Conservation (phyloP, 2,113 vertebrate species). For the Passer montanus region DNA sequence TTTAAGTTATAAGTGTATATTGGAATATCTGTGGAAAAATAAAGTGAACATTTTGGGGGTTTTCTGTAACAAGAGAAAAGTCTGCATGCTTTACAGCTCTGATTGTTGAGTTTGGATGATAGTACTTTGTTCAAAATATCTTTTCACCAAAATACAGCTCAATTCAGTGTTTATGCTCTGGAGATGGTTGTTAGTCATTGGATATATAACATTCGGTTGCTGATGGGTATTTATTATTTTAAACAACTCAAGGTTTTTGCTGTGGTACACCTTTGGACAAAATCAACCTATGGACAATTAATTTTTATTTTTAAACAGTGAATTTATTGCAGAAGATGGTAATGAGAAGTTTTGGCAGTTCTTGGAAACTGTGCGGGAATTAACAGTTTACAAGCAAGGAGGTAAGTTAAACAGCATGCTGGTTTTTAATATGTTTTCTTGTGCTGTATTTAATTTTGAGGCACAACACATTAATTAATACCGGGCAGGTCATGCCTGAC, state of each 20-base stretch:
- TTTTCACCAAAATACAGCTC: background rate
- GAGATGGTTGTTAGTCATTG: background rate
- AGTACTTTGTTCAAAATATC: background rate
- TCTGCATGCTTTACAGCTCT: background rate
- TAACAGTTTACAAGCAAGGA: slow-evolving; percentile 89
- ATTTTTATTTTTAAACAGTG: slow-evolving; percentile 79
- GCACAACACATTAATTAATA: background rate
- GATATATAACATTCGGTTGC: background rate
- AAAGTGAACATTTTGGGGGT: background rate
- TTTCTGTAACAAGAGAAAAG: background rate
- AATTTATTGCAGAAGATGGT: slow-evolving; percentile 95
- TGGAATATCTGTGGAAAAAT: background rate
- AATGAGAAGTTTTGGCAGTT: slow-evolving; percentile 99
- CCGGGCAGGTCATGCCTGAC: background rate
- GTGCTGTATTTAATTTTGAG: background rate
- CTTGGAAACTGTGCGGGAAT: slow-evolving; percentile 93
- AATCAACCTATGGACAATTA: background rate
- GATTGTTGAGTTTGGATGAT: background rate
- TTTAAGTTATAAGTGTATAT: background rate
- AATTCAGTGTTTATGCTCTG: background rate
- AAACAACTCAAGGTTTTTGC: background rate
- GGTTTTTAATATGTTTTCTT: background rate
- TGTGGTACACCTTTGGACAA: background rate
- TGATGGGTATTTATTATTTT: background rate
- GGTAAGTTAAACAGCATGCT: slow-evolving; percentile 76